Conservation (phyloP, 2,113 vertebrate species). For the Oplegnathus fasciatus region DNA sequence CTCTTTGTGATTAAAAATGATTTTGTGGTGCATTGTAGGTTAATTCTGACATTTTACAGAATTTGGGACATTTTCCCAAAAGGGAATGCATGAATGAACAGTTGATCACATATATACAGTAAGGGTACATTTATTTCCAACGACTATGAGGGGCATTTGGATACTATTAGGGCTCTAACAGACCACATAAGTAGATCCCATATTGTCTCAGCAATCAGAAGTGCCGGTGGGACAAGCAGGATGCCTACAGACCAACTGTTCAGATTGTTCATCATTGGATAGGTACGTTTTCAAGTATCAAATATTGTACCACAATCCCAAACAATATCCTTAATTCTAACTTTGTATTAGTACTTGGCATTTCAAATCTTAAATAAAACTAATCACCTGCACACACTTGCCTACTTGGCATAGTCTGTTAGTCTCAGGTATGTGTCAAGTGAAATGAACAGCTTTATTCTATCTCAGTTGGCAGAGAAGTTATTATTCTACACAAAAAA, state of each 20-base stretch:
- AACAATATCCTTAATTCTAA: background rate
- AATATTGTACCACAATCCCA: background rate
- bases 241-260: too few species aligned
- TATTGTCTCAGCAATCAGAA: background rate
- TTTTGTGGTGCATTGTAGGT: too few species aligned
- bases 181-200: background rate
- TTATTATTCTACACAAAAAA: slow-evolving; percentile 30
- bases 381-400: background rate
- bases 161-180: too few species aligned
- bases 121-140: too few species aligned
- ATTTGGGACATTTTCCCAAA: too few species aligned
- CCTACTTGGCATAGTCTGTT: too few species aligned
- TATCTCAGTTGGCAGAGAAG: slow-evolving; percentile 22
- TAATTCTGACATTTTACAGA: too few species aligned
- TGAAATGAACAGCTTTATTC: slow-evolving; percentile 25
- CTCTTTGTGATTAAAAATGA: too few species aligned
- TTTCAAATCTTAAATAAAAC: background rate
- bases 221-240: background rate
- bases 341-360: background rate
- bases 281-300: background rate
- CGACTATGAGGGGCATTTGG: too few species aligned
- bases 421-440: background rate
- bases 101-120: too few species aligned
- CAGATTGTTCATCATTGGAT: background rate
- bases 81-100: too few species aligned